These are phyloP conservation scores for Labia minor DNA, from an alignment of 2,888 invertebrate genomes.

Conservation along the genomic window DNA sequence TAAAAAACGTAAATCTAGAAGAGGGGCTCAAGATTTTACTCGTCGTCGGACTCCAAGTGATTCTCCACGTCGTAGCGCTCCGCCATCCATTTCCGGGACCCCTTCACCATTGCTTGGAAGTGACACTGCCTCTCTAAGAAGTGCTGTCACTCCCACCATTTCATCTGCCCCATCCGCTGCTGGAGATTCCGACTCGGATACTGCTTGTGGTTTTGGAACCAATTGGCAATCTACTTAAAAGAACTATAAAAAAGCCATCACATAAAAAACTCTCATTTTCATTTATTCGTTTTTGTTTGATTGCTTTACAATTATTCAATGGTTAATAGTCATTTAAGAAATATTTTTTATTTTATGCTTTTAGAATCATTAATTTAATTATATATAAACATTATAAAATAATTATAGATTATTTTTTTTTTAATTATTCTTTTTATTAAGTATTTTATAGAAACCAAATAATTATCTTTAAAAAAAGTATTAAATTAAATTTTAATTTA, in stretches of 20 bases:
- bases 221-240: slow-evolving; percentile 45
- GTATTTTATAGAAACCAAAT: no score
- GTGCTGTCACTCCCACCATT: slow-evolving; percentile 43
- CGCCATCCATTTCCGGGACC: slow-evolving; percentile 25
- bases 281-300: no score
- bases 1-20: slow-evolving; percentile 55
- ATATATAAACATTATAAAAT: no score
- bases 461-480: no score
- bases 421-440: no score
- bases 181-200: slow-evolving; percentile 72
- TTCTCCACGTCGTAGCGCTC: slow-evolving; percentile 31
- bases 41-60: slow-evolving; percentile 35
- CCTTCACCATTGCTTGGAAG: slow-evolving; percentile 25
- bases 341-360: no score
- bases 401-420: no score
- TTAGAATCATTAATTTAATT: no score
- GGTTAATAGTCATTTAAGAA: no score
- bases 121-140: slow-evolving; percentile 18
- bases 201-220: slow-evolving; percentile 75
- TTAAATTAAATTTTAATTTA: no score
- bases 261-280: no score
- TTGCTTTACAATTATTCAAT: no score
- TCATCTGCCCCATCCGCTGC: slow-evolving; percentile 21
- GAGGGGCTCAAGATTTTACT: slow-evolving; percentile 39
- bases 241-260: background rate